These are phyloP conservation scores for Melanocharis versteri DNA, from an alignment of 2,113 vertebrate species.

Conservation along the genomic window DNA sequence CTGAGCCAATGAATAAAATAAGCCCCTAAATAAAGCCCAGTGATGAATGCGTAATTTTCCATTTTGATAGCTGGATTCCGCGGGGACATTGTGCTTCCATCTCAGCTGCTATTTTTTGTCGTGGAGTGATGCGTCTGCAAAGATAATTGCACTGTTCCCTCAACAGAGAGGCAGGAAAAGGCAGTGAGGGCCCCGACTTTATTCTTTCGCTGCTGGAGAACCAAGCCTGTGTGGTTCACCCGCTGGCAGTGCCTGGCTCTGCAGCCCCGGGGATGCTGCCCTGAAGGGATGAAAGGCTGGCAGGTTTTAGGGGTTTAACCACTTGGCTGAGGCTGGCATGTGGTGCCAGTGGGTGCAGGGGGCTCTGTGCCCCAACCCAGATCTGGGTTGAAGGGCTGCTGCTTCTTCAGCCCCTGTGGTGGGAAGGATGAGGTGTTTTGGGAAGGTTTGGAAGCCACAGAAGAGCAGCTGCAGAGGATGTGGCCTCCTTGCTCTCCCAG, in stretches of 20 bases:
- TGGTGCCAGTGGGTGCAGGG: rapidly evolving
- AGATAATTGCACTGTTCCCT: slow-evolving; percentile 11
- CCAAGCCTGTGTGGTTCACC: neutral
- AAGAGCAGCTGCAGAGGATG: neutral
- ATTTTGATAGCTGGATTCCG: neutral
- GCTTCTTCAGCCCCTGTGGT: neutral
- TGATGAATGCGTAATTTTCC: slow-evolving; percentile 30
- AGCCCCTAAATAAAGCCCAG: neutral
- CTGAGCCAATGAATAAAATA: neutral
- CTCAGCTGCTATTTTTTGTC: slow-evolving; percentile 23
- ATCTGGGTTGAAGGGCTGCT: neutral
- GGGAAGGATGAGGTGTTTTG: neutral
- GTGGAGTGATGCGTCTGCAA: neutral
- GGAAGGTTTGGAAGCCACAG: neutral
- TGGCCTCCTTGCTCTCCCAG: neutral
- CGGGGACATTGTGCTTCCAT: neutral
- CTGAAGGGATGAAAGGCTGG: too few relatives aligned
- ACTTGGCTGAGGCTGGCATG: neutral
- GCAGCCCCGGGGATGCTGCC: neutral
- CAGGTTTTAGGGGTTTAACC: neutral
- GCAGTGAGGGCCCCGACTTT: neutral
- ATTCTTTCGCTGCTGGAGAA: neutral
- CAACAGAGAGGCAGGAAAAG: neutral
- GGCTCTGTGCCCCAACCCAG: neutral
- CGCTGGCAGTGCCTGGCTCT: neutral